Percentiles rank a stretch among this genome's conserved stretches.
Conservation (phyloP, 2,888 invertebrate species). For the Cephus pulcher region DNA sequence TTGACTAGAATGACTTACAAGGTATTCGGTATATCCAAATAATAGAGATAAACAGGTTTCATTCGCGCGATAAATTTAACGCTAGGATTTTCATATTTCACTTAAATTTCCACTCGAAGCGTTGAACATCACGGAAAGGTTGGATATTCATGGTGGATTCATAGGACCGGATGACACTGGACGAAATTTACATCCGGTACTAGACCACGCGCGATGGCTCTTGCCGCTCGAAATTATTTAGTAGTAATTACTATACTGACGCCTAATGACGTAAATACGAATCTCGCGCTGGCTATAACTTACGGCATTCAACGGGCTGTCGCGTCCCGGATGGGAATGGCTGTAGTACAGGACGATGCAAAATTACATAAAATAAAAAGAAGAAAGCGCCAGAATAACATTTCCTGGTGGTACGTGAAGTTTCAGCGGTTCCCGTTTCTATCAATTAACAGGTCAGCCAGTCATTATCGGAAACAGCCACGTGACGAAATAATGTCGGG, state of each 20-base stretch:
- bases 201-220: conserved; percentile 41
- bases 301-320: background rate
- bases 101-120: conserved; percentile 60
- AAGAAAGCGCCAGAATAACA: background rate
- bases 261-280: conserved; percentile 5
- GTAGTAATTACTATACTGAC: conserved; percentile 54
- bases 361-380: background rate
- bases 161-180: conserved; percentile 49
- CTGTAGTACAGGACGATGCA: background rate
- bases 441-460: background rate
- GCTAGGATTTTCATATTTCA: conserved; percentile 60
- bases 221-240: conserved; percentile 58
- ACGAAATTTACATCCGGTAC: conserved; percentile 55
- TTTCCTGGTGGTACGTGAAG: background rate
- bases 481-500: background rate
- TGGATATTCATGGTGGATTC: conserved; percentile 61
- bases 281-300: background rate
- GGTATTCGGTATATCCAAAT: background rate
- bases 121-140: conserved; percentile 54
- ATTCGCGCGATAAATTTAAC: conserved; percentile 17
- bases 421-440: background rate
- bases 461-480: background rate
- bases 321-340: background rate
- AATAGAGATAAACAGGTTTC: background rate
- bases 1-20: background rate